These are phyloP conservation scores for Orthosia cruda DNA, from an alignment of 2,888 invertebrate species.

Conservation along the genomic window DNA sequence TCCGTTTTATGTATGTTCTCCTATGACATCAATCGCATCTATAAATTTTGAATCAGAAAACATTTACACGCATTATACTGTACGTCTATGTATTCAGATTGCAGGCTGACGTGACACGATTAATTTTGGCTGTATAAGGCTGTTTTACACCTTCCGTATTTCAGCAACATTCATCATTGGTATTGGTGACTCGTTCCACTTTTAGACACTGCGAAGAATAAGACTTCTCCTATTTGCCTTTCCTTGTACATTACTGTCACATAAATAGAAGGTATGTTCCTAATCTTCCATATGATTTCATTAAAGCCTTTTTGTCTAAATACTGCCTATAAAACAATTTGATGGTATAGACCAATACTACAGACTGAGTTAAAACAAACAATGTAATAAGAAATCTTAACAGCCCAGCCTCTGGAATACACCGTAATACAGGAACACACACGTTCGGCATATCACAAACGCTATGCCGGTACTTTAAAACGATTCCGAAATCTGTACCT, in stretches of 20 bases:
- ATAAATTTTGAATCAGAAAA: slow-evolving; percentile 73
- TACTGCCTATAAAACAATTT: no score
- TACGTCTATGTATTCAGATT: slow-evolving; percentile 54
- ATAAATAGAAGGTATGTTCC: not conserved
- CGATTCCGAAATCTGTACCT: slow-evolving; percentile 78
- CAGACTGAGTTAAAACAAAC: not conserved
- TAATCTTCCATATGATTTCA: not conserved
- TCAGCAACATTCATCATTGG: not conserved
- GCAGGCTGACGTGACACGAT: slow-evolving; percentile 58
- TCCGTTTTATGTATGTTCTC: slow-evolving; percentile 55
- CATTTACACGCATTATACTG: slow-evolving; percentile 62
- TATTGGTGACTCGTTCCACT: not conserved
- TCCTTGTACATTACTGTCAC: not conserved
- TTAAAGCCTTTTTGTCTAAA: no score
- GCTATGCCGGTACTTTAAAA: slow-evolving; percentile 75
- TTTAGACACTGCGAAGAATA: not conserved
- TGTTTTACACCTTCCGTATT: not conserved
- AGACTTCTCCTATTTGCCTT: not conserved
- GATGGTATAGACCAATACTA: no score
- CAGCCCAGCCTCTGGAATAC: not conserved
- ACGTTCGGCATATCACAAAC: slow-evolving; percentile 66
- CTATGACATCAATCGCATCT: slow-evolving; percentile 83
- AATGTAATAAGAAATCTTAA: not conserved
- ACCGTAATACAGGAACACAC: slow-evolving; percentile 50
- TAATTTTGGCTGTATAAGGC: slow-evolving; percentile 37